Evolutionary conservation across 2,113 vertebrate species (phyloP), one percentile per base, ranked within the genome.

Genomic region (Mesocricetus auratus): DNA sequence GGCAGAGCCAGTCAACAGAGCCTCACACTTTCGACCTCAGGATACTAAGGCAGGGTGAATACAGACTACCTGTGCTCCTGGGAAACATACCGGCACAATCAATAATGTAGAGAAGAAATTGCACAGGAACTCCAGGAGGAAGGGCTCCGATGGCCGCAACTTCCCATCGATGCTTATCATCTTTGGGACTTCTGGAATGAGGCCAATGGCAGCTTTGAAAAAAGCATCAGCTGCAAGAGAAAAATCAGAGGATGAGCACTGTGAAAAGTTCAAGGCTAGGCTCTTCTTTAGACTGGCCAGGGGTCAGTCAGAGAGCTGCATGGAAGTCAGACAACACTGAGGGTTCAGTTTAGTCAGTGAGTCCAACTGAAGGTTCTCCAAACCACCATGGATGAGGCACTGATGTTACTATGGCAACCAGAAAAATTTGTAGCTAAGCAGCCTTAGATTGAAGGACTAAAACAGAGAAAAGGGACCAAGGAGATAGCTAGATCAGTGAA

Each of bases 61-160:
- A 19, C 19, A 42, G 50, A 9, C 0, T 22, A 36, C 36, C 86
- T 7, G 3, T 4, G n/a, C 36, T 39, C 45, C 74, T 36, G 22
- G 31, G 17, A 13, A 10, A 98, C 98, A 97, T 99, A 99, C 99
- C 97, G 99, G 99, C 93, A 99, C 99, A 56, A 99, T 99, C 0
- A 99, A 97, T 50, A 99, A 98, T 0, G 99, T 99, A 62, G 99
- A 99, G 94, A 99, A 99, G 97, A 99, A 99, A 96, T 99, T 99
- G 97, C 99, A 99, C 86, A 99, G 99, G 98, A 99, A 99, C 96
- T 99, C 99, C 56, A 99, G 97, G 60, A 99, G 99, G 97, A 99
- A 99, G 60, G 98, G 96, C 90, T 99, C 99, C 0, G 99, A 99
- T 0, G 99, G 98, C 56, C 99, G 98, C 97, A 99, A 98, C 97